Evolutionary conservation across 2,797 vertebrate genomes (phyloP).

Genomic region (Malurus splendens): DNA sequence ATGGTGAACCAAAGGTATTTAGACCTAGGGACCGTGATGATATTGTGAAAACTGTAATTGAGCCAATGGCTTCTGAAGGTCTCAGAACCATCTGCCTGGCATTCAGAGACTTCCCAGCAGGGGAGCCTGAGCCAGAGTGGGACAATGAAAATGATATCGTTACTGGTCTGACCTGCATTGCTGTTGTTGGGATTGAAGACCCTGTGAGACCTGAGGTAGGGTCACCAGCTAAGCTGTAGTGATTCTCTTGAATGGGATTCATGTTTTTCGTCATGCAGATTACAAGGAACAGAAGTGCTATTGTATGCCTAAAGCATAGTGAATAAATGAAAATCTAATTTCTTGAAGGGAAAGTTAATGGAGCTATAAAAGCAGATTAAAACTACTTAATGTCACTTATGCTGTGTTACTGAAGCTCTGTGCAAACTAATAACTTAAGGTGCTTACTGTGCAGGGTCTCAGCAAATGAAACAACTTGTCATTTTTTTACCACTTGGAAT

Average conservation of each 20-base stretch:
- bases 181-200: slow-evolving; percentile 97
- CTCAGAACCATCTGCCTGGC: slow-evolving; percentile 96
- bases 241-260: neutral
- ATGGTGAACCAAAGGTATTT: slow-evolving; percentile 90
- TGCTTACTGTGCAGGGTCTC: slow-evolving; percentile 15
- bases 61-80: slow-evolving; percentile 98
- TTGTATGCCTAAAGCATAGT: neutral
- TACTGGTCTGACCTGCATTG: slow-evolving; percentile 89
- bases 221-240: neutral
- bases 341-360: slow-evolving; percentile 23
- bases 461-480: neutral
- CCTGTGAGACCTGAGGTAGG: slow-evolving; percentile 94
- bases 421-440: slow-evolving; percentile 40
- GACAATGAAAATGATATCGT: slow-evolving; percentile 95
- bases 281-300: neutral
- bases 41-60: slow-evolving; percentile 94
- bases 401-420: slow-evolving; percentile 11
- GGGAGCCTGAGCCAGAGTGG: slow-evolving; percentile 95
- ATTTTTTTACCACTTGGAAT: neutral
- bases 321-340: slow-evolving; percentile 40
- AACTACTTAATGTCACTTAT: slow-evolving; percentile 44
- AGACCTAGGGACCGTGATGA: slow-evolving; percentile 93
- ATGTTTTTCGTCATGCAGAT: neutral
- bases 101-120: slow-evolving; percentile 90
- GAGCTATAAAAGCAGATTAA: slow-evolving; percentile 49